Base-by-base conservation (phyloP, 1,140 invertebrate genomes). In the Paracyclopina nana region DNA sequence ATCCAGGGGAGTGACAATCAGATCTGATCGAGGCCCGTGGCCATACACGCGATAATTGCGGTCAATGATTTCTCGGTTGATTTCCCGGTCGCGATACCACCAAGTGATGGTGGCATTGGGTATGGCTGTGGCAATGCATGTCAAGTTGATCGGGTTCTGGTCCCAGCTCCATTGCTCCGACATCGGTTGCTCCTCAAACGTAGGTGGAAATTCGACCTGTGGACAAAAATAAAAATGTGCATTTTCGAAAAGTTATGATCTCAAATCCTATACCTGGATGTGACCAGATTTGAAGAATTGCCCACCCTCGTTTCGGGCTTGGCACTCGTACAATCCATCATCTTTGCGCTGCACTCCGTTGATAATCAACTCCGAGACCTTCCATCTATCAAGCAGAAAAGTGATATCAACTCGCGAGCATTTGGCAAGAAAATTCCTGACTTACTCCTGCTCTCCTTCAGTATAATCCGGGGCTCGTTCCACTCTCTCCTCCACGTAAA, bases 41-140 rank as follows among this genome's bases (percentile, higher is more conserved):
- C 48, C 48, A 38, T 20, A 3, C 4, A 48, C 40, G 22, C 27
- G 38, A 43, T 46, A 52, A 27, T 52, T 52, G 12, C 40, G 16
- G 4, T 42, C 41, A 16, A 54, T 43, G 29, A 54, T 38, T 20
- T 54, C 51, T 28, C 50, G 46, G 20, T 30, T 30, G 14, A 38
- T 54, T 25, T 54, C 50, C 27, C 14, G n/a, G 29, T 54, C 28
- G n/a, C 41, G 16, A 20, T 44, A 29, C 53, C 51, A 51, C 46
- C 53, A 56, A 48, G 55, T 52, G 49, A 56, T 55, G 34, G 53
- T 55, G 46, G 40, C 54, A 40, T 53, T 50, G 46, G 51, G 52
- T 46, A 55, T 50, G 16, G 38, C 25, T 12, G 25, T 52, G 34
- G 31, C 50, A 12, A 52, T 44, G 40, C 50, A 52, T 9, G 50